These are phyloP conservation scores for Nephrotoma flavescens DNA, from an alignment of 2,888 invertebrate species.

Conservation along the genomic window DNA sequence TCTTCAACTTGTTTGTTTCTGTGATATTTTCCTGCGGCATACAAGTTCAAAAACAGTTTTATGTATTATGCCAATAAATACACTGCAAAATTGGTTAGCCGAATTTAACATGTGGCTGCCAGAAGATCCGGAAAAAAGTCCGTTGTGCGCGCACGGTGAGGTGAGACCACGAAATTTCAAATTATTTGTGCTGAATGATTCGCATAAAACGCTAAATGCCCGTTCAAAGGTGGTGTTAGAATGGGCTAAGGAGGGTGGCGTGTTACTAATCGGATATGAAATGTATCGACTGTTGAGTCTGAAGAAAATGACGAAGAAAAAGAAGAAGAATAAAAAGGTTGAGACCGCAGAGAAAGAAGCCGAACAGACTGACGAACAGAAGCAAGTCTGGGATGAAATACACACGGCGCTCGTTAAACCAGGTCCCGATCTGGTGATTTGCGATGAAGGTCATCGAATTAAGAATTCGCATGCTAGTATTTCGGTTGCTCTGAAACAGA, in stretches of 20 bases:
- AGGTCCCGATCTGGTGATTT: slow-evolving; percentile 87
- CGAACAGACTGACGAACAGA: slow-evolving; percentile 40
- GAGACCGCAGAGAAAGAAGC: slow-evolving; percentile 32
- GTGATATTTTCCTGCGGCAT: slow-evolving; percentile 86
- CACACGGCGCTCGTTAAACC: slow-evolving; percentile 74
- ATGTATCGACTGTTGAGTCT: slow-evolving; percentile 80
- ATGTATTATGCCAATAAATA: slow-evolving; percentile 97
- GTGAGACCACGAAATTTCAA: slow-evolving; percentile 72
- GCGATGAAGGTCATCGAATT: slow-evolving; percentile 94
- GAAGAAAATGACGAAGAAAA: slow-evolving; percentile 52
- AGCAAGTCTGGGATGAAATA: slow-evolving; percentile 68
- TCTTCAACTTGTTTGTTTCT: slow-evolving; percentile 87
- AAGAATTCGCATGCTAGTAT: slow-evolving; percentile 97
- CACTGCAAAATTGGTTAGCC: slow-evolving; percentile 91
- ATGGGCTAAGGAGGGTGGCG: slow-evolving; percentile 82
- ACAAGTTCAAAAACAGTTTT: slow-evolving; percentile 79
- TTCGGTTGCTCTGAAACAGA: slow-evolving; percentile 86
- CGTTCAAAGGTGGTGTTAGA: slow-evolving; percentile 73
- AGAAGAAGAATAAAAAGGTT: slow-evolving; percentile 22
- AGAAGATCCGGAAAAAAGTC: slow-evolving; percentile 41
- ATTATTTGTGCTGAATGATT: slow-evolving; percentile 83
- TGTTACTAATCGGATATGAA: slow-evolving; percentile 93
- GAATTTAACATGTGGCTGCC: slow-evolving; percentile 99
- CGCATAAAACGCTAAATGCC: slow-evolving; percentile 79
- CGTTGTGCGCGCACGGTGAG: slow-evolving; percentile 45